Evolutionary conservation across 2,113 vertebrate species (phyloP).

Genomic region (Epinephelus fuscoguttatus): DNA sequence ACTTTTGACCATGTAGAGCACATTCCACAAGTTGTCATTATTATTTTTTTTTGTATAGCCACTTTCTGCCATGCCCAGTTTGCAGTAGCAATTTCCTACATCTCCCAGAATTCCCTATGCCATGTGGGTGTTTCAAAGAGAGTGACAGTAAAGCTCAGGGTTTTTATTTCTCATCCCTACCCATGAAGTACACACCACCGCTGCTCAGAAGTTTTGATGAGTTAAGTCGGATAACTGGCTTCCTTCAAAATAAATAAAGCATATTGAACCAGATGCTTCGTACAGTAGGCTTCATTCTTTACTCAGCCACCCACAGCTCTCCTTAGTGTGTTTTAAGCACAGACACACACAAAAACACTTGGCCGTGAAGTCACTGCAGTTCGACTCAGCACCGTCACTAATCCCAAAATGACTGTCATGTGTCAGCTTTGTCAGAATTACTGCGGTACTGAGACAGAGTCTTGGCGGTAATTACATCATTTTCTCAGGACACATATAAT

Average conservation of each 20-base stretch:
- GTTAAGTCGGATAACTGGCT: slow-evolving; percentile 16
- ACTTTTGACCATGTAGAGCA: not conserved
- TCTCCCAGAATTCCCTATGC: slow-evolving; percentile 17
- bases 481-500: slow-evolving; percentile 68
- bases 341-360: slow-evolving; percentile 11
- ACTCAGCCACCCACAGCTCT: slow-evolving; percentile 52
- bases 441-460: slow-evolving; percentile 47
- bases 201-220: not conserved
- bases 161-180: not conserved
- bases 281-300: slow-evolving; percentile 39
- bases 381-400: slow-evolving; percentile 66
- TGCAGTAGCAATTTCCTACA: slow-evolving; percentile 2
- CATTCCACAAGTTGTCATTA: not conserved
- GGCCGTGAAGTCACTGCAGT: slow-evolving; percentile 51
- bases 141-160: not conserved
- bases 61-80: not conserved
- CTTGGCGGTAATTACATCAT: slow-evolving; percentile 65
- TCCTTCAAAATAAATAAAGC: slow-evolving; percentile 38
- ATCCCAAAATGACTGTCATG: slow-evolving; percentile 80
- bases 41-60: not conserved
- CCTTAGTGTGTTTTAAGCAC: slow-evolving; percentile 17
- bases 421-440: slow-evolving; percentile 70
- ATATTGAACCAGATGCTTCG: slow-evolving; percentile 18
- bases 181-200: not conserved
- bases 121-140: slow-evolving; percentile 16